Conservation (phyloP, 2,888 invertebrate genomes). For the Oxystoma pomonae region DNA sequence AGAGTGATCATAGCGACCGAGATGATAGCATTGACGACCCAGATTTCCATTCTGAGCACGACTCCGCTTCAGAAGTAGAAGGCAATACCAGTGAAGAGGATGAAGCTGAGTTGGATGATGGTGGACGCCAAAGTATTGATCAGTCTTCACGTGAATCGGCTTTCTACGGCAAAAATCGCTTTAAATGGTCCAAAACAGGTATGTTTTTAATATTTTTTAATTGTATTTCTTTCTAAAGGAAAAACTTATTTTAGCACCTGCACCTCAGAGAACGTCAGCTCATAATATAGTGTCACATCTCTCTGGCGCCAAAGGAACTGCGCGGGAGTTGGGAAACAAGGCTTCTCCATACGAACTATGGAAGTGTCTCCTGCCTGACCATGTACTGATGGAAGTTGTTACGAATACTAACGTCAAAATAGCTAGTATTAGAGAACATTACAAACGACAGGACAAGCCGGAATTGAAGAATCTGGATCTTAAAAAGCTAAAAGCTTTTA, state of each 20-base stretch:
- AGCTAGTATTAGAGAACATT: not conserved
- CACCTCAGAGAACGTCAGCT: constrained; percentile 8
- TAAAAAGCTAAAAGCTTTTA: not conserved
- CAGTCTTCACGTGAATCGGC: not conserved
- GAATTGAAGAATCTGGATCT: not conserved
- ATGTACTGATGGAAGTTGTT: not conserved
- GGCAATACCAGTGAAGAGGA: not conserved
- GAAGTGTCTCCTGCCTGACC: not conserved
- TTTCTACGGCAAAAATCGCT: constrained; percentile 14
- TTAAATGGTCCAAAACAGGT: constrained; percentile 10
- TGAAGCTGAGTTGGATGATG: not conserved
- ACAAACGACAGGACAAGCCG: not conserved
- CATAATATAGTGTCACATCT: constrained; percentile 11
- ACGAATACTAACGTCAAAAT: not conserved
- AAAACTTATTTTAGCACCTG: not conserved
- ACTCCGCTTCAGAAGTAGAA: not conserved
- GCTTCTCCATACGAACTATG: not conserved
- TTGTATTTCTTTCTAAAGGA: not conserved
- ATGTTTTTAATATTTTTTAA: not conserved
- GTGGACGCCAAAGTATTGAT: not conserved
- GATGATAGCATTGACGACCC: not conserved
- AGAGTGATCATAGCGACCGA: not conserved
- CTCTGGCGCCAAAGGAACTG: not conserved
- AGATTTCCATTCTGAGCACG: not conserved
- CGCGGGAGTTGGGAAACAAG: not conserved